Base-by-base conservation (phyloP, 2,113 vertebrate genomes). In the Sterna hirundo region DNA sequence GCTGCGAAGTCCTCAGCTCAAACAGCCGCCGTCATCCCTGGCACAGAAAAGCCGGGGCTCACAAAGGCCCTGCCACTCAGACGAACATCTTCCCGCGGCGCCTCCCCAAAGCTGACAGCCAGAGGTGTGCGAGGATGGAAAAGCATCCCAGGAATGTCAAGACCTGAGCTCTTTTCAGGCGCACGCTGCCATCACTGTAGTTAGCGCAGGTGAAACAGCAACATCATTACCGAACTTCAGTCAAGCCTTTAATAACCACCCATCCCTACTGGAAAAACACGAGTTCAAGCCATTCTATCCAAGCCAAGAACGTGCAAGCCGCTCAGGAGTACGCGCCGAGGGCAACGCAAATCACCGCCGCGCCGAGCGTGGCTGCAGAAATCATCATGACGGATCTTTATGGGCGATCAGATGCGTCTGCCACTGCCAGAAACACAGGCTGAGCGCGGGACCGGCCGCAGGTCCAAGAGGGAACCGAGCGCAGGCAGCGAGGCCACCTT, bases 371-470 rank as follows among this genome's bases (percentile, higher is more conserved):
- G 0, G 2, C 18, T 36, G 34, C 44, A 55, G 86, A 13, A 68
- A 40, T 12, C 74, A 34, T 1, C 60, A 1, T 2, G 4, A 5
- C 20, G 2, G 66, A 26, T 5, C 57, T 20, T 10, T 15, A 47
- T 3, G 0, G 0, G 71, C 0, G 6, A 36, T 27, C 6, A 15
- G 79, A 21, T 1, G 20, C 0, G 3, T 5, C 19, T 32, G 78
- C 30, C 55, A 1, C n/a, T 1, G 10, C 29, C 2, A 13, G 65
- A 8, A 42, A 58, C 29, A 5, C 7, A 13, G 66, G 49, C 55
- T 29, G 83, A 58, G 52, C 2, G 0, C 36, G 30, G 82, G n/a
- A 34, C 5, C 0, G 0, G 54, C 34, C 60, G 4, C 17, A 20
- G 49, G 36, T 60, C 54, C 22, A 17, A 19, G 46, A 66, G 30